Percentiles rank a stretch among this genome's conserved stretches.
Evolutionary conservation across 2,888 invertebrate genomes (phyloP).

Genomic region (Acronicta leporina): DNA sequence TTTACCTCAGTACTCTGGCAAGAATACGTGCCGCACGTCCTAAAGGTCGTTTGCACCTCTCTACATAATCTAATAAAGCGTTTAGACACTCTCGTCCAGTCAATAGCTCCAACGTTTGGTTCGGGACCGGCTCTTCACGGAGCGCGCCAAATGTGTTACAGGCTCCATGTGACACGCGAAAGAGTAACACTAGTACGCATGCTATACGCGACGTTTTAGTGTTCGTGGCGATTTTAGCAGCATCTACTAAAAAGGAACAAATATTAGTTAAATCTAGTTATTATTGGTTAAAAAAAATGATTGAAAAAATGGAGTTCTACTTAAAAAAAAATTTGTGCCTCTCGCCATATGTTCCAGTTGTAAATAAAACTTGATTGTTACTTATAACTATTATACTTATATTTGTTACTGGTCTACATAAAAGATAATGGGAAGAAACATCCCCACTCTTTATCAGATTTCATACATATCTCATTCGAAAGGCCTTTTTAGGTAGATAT

Average conservation of each 20-base stretch:
- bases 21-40: slow-evolving; percentile 87
- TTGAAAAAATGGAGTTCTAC: too few species aligned
- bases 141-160: slow-evolving; percentile 64
- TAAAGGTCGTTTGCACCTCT: slow-evolving; percentile 80
- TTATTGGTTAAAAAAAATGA: too few species aligned
- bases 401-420: too few species aligned
- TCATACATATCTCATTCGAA: too few species aligned
- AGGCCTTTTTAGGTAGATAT: too few species aligned
- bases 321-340: too few species aligned
- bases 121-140: slow-evolving; percentile 71
- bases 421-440: too few species aligned
- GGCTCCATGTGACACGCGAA: slow-evolving; percentile 79
- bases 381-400: too few species aligned
- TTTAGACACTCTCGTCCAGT: slow-evolving; percentile 78
- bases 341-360: too few species aligned
- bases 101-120: slow-evolving; percentile 75
- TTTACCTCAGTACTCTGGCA: slow-evolving; percentile 86
- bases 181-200: slow-evolving; percentile 79
- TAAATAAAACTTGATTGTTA: too few species aligned
- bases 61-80: slow-evolving; percentile 83
- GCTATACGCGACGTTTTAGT: slow-evolving; percentile 77
- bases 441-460: too few species aligned
- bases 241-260: slow-evolving; percentile 62
- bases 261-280: not conserved
- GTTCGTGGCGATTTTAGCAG: slow-evolving; percentile 61